Evolutionary conservation across 1,140 invertebrate genomes (phyloP).

Genomic region (Colletes latitarsis): DNA sequence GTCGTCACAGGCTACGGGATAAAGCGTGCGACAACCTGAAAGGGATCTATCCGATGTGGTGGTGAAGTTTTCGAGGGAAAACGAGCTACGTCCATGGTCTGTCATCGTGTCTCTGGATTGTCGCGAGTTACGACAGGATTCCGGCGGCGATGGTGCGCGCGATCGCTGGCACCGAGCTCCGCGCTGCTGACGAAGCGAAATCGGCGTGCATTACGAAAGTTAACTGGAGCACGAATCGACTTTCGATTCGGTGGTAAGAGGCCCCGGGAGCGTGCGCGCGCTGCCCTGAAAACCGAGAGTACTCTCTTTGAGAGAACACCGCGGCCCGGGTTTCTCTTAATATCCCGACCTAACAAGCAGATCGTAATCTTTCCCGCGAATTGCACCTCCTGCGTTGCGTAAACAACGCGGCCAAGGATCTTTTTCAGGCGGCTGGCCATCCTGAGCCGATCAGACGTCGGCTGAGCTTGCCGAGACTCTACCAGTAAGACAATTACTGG

Average conservation of each 20-base stretch:
- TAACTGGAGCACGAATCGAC: slow-evolving; percentile 69
- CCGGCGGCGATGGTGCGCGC: slow-evolving; percentile 15
- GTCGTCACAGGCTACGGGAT: too few species aligned
- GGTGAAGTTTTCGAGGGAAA: background rate
- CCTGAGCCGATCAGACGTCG: background rate
- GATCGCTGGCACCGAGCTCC: slow-evolving; percentile 37
- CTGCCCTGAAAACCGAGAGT: slow-evolving; percentile 45
- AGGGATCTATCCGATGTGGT: too few species aligned
- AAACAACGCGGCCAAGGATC: slow-evolving; percentile 3
- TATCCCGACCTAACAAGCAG: too few species aligned
- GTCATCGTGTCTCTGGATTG: slow-evolving; percentile 45
- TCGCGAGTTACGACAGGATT: slow-evolving; percentile 32
- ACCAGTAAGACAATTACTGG: too few species aligned
- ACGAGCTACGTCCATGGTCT: background rate
- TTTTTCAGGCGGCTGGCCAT: background rate
- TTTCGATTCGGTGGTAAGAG: slow-evolving; percentile 61
- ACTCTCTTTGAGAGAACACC: background rate
- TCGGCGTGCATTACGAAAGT: slow-evolving; percentile 65
- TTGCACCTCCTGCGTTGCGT: slow-evolving; percentile 10
- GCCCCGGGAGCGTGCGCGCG: background rate
- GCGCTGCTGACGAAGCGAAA: slow-evolving; percentile 54
- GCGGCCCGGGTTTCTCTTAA: background rate
- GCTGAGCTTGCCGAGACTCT: too few species aligned
- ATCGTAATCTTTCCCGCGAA: slow-evolving; percentile 2
- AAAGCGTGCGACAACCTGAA: too few species aligned